Evolutionary conservation across 2,113 vertebrate species (phyloP).

Genomic region (Odontophorus gujanensis): DNA sequence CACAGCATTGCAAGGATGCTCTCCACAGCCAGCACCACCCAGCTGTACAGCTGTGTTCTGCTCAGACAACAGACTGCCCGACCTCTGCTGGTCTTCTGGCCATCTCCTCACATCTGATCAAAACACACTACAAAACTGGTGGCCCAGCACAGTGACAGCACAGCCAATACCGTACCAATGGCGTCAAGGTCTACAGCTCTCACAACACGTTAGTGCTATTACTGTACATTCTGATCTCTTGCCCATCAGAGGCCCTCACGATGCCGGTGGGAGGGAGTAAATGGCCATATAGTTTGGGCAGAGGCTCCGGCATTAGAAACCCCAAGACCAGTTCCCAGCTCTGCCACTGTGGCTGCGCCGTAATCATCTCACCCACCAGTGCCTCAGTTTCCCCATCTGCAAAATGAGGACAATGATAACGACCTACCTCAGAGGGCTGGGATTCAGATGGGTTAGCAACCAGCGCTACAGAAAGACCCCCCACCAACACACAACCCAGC

Average conservation of each 20-base stretch:
- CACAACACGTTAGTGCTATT: fast-evolving
- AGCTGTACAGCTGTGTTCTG: not conserved
- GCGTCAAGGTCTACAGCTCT: not conserved
- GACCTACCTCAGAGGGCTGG: conserved; percentile 65
- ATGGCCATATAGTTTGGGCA: not conserved
- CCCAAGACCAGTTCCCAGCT: not conserved
- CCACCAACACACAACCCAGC: conserved; percentile 5
- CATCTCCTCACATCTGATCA: not conserved
- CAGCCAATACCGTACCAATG: not conserved
- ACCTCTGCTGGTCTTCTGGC: not conserved
- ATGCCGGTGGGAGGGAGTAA: not conserved
- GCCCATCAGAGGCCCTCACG: not conserved
- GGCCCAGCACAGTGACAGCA: not conserved
- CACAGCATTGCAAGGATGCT: fast-evolving
- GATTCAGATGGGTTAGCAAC: conserved; percentile 37
- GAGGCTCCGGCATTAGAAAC: not conserved
- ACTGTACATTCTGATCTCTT: not conserved
- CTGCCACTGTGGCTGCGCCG: not conserved
- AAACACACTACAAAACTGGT: fast-evolving
- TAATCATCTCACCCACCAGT: not conserved
- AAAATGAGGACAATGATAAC: conserved; percentile 62
- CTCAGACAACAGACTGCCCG: not conserved
- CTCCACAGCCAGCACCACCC: not conserved
- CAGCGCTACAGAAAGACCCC: conserved; percentile 57
- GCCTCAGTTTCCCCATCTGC: conserved; percentile 68